Percentiles rank a stretch among this genome's conserved stretches.
Conservation (phyloP, 1,140 invertebrate species). For the Antheraea pernyi region DNA sequence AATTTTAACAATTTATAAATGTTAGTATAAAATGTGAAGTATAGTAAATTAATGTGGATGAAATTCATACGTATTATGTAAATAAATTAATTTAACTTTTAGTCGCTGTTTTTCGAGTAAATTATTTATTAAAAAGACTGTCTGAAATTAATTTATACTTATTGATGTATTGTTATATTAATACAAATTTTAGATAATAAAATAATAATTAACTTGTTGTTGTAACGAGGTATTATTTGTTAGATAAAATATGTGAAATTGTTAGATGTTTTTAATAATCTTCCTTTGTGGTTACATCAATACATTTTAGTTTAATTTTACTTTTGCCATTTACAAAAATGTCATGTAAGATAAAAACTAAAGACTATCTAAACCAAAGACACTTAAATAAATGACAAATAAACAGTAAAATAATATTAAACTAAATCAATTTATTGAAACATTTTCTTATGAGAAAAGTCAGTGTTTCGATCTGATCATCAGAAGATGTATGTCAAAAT, state of each 20-base stretch:
- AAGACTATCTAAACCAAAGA: too few species aligned
- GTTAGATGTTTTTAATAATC: not conserved
- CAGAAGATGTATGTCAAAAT: too few species aligned
- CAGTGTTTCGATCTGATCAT: too few species aligned
- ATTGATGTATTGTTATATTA: not conserved
- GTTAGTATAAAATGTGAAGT: not conserved
- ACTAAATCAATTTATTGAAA: too few species aligned
- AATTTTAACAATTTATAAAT: not conserved
- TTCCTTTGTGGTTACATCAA: not conserved
- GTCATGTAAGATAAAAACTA: too few species aligned
- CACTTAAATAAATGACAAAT: too few species aligned
- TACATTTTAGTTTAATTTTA: conserved; percentile 8
- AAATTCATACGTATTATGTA: too few species aligned
- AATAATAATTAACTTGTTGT: conserved; percentile 9
- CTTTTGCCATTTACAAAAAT: not conserved
- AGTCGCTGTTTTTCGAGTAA: conserved; percentile 21
- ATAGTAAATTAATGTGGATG: conserved; percentile 9
- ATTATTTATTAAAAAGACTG: conserved; percentile 44
- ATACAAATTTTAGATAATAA: conserved; percentile 3
- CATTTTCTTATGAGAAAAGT: too few species aligned
- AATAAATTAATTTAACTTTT: conserved; percentile 2
- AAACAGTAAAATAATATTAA: too few species aligned
- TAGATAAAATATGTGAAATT: conserved; percentile 1
- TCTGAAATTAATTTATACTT: conserved; percentile 25
- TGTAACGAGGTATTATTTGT: conserved; percentile 11